phyloP scores from a whole-genome alignment of 2,797 vertebrate genomes.

The Cebuella pygmaea region DNA sequence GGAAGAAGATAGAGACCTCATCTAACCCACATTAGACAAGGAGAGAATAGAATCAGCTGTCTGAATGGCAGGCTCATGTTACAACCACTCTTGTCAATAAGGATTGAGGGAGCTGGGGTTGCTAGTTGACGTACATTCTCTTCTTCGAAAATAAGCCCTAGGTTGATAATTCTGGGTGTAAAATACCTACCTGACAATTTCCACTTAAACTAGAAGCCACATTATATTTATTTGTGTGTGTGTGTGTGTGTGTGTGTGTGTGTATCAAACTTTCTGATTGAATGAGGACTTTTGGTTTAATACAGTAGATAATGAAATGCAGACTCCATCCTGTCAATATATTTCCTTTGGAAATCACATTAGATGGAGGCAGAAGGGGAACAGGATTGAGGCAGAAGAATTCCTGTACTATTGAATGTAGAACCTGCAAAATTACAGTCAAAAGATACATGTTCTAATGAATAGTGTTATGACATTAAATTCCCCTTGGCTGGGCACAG shows the following conservation, averaged over 20 bases:
- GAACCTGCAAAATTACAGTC: background rate
- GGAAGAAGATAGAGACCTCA: background rate
- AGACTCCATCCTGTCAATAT: background rate
- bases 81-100: background rate
- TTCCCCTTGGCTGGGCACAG: background rate
- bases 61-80: background rate
- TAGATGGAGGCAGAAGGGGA: background rate
- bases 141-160: background rate
- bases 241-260: no score
- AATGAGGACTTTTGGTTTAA: conserved; percentile 51
- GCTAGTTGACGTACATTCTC: background rate
- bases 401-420: conserved; percentile 17
- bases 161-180: background rate
- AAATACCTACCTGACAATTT: background rate
- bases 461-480: background rate
- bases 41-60: background rate
- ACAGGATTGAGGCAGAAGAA: background rate
- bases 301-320: conserved; percentile 43
- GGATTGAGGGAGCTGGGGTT: background rate
- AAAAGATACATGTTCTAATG: background rate
- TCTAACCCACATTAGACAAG: background rate
- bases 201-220: background rate
- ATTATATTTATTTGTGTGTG: background rate
- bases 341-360: conserved; percentile 49
- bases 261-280: background rate